Evolutionary conservation across 2,888 invertebrate species (phyloP).

Genomic region (Anaspis maculata): DNA sequence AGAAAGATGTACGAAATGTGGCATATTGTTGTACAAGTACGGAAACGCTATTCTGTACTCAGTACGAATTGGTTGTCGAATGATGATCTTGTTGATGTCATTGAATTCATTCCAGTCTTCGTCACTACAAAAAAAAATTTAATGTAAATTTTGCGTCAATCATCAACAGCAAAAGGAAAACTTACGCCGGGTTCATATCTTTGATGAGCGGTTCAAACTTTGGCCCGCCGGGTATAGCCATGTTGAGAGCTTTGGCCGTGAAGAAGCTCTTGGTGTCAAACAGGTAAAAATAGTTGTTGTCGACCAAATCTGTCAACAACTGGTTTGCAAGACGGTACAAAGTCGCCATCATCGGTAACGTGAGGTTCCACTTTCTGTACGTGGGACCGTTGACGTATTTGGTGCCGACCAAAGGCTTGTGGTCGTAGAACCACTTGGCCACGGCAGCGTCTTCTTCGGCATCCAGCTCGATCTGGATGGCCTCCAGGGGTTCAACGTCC

Average conservation of each 20-base stretch:
- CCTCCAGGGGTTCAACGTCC: conserved; percentile 97
- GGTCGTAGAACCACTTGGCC: conserved; percentile 97
- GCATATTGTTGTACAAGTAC: conserved; percentile 97
- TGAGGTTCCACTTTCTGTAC: conserved; percentile 93
- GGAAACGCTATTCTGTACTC: conserved; percentile 99
- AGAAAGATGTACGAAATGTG: conserved; percentile 95
- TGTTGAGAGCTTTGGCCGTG: conserved; percentile 97
- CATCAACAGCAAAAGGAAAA: conserved; percentile 5
- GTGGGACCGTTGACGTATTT: conserved; percentile 93
- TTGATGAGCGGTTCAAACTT: conserved; percentile 99
- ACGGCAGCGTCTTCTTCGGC: conserved; percentile 88
- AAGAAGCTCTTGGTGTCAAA: conserved; percentile 99
- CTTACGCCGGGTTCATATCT: conserved; percentile 87
- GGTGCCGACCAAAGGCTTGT: conserved; percentile 89
- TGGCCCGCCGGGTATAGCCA: conserved; percentile 99
- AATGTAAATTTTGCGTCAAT: too few species aligned
- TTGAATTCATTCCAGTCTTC: conserved; percentile 99
- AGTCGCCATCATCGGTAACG: conserved; percentile 95
- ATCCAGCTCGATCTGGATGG: conserved; percentile 97
- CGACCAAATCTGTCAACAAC: conserved; percentile 93
- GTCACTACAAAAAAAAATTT: conserved; percentile 50
- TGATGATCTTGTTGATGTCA: conserved; percentile 99
- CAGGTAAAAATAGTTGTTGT: conserved; percentile 97
- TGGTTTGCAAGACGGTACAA: conserved; percentile 97
- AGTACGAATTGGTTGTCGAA: conserved; percentile 95